A percentile compares a stretch with the other conserved stretches of the same genome.
Evolutionary conservation across 2,888 invertebrate species (phyloP).

Genomic region (Anthoptus insignis): DNA sequence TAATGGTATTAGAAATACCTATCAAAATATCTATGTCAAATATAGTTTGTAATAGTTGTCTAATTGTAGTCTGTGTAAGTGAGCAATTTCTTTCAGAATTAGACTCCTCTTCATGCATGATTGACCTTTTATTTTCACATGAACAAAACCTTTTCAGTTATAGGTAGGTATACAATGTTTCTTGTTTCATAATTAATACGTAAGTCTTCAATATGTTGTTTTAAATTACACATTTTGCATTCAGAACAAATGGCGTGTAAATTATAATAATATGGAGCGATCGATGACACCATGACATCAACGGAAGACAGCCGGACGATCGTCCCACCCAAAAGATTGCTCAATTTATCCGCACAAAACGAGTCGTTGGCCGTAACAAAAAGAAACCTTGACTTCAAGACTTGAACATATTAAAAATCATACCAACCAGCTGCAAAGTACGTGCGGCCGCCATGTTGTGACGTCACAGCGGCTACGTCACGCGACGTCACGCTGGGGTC

Average conservation of each 20-base stretch:
- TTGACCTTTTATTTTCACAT: too few species aligned
- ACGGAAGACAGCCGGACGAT: constrained; percentile 1
- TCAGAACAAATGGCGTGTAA: background rate
- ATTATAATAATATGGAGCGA: constrained; percentile 20
- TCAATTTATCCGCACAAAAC: constrained; percentile 40
- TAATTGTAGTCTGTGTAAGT: too few species aligned
- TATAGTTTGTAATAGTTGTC: too few species aligned
- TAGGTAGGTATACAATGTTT: too few species aligned
- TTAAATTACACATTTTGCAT: constrained; percentile 15
- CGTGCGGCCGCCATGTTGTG: constrained; percentile 59
- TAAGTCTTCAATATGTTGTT: too few species aligned
- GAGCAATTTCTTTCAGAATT: too few species aligned
- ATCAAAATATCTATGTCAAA: too few species aligned
- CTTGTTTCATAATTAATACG: constrained; percentile 2
- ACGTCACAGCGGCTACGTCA: constrained; percentile 72
- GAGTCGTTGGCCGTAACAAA: constrained; percentile 49
- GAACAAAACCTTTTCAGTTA: too few species aligned
- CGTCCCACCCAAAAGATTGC: constrained; percentile 18
- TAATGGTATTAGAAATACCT: too few species aligned
- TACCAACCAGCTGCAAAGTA: constrained; percentile 54
- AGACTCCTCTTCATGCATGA: background rate
- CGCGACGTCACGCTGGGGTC: constrained; percentile 61
- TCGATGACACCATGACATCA: constrained; percentile 11
- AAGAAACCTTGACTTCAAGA: constrained; percentile 51
- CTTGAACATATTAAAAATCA: constrained; percentile 54